Base-by-base conservation (phyloP, 2,797 vertebrate species). In the Peromyscus melanophrys region DNA sequence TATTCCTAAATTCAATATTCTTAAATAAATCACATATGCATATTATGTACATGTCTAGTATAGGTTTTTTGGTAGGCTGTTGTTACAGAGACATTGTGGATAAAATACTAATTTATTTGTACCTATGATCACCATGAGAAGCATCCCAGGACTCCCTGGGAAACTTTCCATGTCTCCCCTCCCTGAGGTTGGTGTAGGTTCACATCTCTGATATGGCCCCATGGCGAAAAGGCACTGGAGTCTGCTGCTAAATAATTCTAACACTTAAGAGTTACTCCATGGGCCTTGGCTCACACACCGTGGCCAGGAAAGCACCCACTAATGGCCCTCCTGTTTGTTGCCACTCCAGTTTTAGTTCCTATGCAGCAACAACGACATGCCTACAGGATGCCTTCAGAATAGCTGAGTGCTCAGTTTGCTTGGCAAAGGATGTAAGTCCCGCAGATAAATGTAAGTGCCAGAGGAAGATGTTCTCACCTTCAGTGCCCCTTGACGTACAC, bases 221-320 rank as follows among this genome's bases (percentile, higher is more conserved):
- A 25, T 7, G 49, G 46, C 76, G 14, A 90, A 40, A 80, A 87
- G 75, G 6, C 52, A 63, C 81, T 34, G 25, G 4, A 55, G 1
- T 9, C n/a, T 59, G 25, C 23, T n/a, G 11, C 43, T 75, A 92
- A 29, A 16, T 2, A 65, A 43, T 49, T 43, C 43, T 6, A 34
- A 43, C 69, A 55, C 43, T 52, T 75, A n/a, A 37, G 61, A 81
- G 40, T 34, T 67, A 29, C 19, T 52, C 21, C 13, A 8, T 69
- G 52, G n/a, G 52, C 63, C 78, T 92, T 37, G 21, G 43, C 37
- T 52, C 69, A 17, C n/a, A 73, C 43, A 25, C 49, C 8, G 61
- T 71, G 59, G 75, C 93, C 94, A 90, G n/a, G 52, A 87, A 83
- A 80, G 67, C 49, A 37, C 55, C 43, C 83, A 87, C 29, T 31